Evolutionary conservation across 2,113 vertebrate species (phyloP), one percentile per base, ranked within the genome.

Genomic region (Promerops cafer): DNA sequence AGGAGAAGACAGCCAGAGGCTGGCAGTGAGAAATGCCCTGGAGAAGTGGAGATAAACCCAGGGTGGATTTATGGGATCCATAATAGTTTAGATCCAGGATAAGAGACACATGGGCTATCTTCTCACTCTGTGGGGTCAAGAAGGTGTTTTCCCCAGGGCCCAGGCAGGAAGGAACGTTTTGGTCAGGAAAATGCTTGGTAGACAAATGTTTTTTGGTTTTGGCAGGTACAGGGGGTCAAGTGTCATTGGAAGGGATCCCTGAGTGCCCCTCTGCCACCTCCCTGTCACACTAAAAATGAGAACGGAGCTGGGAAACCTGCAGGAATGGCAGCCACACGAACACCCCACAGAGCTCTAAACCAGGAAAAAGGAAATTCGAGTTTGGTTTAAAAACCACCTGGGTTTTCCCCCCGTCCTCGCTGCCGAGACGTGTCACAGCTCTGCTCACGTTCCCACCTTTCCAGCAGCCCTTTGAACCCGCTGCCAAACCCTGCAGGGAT

Each of bases 331-430:
- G 72, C 81, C 8, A 0, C 50, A 22, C 33, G 17, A 83, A 35
- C 30, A n/a, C 40, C 68, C 6, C 1, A 7, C 13, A 69, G 40
- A 69, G 69, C 59, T 63, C 6, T 3, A 45, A 57, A 87, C 64
- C 88, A 93, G 94, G 90, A 94, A 93, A 94, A 87, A 90, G 81
- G 90, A 95, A 95, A 93, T 23, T 74, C 22, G 10, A 47, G 42
- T 82, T 87, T 70, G 84, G 10, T 74, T 71, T 82, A 20, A 30
- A 81, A 81, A 87, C 50, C 10, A 0, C 3, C 0, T 22, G 90
- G 84, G 69, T 78, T 95, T 91, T 82, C 47, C 81, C 71, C 57
- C 74, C 20, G 70, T 2, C 28, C 54, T 81, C 2, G 0, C 28
- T 84, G 90, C 74, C 7, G 8, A 60, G 54, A 72, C 3, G 2